Evolutionary conservation across 2,113 vertebrate genomes (phyloP).

Genomic region (Mus spicilegus): DNA sequence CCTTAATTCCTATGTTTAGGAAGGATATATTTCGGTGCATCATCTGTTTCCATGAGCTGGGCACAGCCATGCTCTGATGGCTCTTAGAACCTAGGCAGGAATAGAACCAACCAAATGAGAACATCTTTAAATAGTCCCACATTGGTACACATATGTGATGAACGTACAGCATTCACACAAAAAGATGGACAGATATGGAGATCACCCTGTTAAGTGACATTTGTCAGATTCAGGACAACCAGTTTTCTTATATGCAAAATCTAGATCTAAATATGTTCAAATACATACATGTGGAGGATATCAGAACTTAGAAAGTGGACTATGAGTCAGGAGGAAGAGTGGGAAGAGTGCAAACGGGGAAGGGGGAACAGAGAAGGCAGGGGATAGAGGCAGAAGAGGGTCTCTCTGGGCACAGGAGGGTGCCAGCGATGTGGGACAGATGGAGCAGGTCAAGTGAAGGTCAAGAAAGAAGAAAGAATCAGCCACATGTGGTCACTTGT

Average conservation of each 20-base stretch:
- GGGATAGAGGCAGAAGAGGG: neutral
- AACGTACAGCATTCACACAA: neutral
- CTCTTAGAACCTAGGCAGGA: neutral
- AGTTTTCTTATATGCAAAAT: neutral
- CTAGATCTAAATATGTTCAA: neutral
- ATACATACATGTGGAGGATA: neutral
- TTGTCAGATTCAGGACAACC: neutral
- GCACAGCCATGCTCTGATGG: neutral
- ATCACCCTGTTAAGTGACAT: neutral
- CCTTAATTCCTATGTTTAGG: neutral
- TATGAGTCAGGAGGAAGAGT: neutral
- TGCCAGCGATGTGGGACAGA: no score
- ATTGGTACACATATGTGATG: neutral
- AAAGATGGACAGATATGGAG: neutral
- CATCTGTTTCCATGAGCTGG: neutral
- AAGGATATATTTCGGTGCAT: neutral
- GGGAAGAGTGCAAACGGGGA: neutral
- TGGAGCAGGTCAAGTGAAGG: neutral
- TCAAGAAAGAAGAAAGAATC: neutral
- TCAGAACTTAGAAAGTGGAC: neutral
- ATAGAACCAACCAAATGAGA: neutral
- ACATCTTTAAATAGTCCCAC: neutral
- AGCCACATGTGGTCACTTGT: neutral
- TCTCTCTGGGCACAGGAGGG: neutral
- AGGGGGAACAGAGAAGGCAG: neutral